Percentiles rank a stretch among this genome's conserved stretches.
phyloP scores from a whole-genome alignment of 2,797 vertebrate genomes.

The Urosaurus nigricauda region DNA sequence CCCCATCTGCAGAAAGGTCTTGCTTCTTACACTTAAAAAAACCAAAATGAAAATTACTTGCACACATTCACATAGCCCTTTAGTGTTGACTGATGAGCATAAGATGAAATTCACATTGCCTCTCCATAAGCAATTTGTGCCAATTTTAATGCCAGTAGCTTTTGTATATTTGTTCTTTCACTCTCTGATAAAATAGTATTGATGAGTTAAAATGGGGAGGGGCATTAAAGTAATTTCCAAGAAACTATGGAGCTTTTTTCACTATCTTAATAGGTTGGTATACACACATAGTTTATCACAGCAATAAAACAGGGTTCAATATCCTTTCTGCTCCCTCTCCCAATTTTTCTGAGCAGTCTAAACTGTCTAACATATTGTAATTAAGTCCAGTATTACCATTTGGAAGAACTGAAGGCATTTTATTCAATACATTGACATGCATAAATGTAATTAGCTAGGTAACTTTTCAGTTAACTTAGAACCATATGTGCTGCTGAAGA shows the following conservation, averaged over 20 bases:
- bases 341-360: not conserved
- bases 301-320: not conserved
- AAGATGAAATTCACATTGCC: conserved; percentile 28
- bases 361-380: not conserved
- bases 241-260: not conserved
- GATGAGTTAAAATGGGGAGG: not conserved
- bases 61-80: conserved; percentile 21
- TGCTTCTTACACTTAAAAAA: conserved; percentile 49
- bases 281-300: not conserved
- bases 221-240: not conserved
- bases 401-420: no score
- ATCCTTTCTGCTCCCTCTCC: not conserved
- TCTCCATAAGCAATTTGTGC: not conserved
- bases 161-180: not conserved
- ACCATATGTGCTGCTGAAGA: not conserved
- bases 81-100: conserved; percentile 38
- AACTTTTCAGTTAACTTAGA: not conserved
- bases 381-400: not conserved
- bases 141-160: not conserved
- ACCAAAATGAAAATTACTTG: conserved; percentile 29
- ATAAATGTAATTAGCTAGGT: not conserved
- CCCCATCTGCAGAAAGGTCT: conserved; percentile 61
- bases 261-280: not conserved
- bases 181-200: not conserved
- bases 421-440: not conserved